Conservation (phyloP, 2,113 vertebrate species). For the Dolichotis patagonum region DNA sequence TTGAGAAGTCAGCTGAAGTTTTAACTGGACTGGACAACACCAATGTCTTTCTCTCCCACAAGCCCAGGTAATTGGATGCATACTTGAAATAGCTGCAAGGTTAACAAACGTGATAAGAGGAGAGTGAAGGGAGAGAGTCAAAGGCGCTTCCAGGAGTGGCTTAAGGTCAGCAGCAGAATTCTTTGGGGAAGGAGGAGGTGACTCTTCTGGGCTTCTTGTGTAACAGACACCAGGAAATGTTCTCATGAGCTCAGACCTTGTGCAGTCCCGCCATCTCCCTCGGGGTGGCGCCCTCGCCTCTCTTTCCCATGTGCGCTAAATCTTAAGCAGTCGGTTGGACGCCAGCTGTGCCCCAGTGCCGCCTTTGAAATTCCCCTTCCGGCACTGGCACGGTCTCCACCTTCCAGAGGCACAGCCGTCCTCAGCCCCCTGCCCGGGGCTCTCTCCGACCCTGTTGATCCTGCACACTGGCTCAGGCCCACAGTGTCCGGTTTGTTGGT, state of each 20-base stretch:
- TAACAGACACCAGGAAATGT: neutral
- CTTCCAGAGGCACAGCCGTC: neutral
- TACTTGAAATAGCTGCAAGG: neutral
- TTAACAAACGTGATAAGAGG: no score
- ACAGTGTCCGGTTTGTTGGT: no score
- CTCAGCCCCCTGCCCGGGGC: neutral
- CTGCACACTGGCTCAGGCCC: neutral
- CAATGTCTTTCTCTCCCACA: neutral
- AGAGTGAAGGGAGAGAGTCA: neutral
- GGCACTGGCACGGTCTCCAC: neutral
- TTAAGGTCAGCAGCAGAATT: neutral
- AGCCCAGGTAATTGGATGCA: neutral
- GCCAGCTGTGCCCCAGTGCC: neutral
- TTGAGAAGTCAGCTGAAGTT: neutral
- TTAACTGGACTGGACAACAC: neutral
- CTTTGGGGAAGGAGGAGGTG: neutral
- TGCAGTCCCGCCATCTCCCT: neutral
- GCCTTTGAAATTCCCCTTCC: neutral
- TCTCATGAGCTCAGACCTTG: neutral
- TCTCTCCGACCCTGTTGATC: rapidly evolving
- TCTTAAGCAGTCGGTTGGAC: neutral
- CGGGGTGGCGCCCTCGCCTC: neutral
- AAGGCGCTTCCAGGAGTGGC: neutral
- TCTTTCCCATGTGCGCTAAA: neutral
- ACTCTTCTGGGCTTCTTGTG: neutral